Conservation (phyloP, 2,888 invertebrate species). For the Protonemura montana region DNA sequence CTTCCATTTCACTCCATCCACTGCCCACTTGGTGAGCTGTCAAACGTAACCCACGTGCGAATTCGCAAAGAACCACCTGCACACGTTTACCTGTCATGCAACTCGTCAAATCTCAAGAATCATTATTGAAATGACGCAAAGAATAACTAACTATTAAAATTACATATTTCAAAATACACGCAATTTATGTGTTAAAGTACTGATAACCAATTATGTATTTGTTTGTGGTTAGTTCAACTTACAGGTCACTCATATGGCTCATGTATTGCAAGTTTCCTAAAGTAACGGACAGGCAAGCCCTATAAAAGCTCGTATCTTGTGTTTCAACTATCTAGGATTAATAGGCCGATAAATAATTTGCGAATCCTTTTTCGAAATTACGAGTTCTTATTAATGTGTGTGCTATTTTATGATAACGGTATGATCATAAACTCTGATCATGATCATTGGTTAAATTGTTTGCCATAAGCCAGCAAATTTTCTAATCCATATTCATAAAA, state of each 20-base stretch:
- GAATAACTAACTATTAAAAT: background rate
- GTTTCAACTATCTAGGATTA: slow-evolving; percentile 1
- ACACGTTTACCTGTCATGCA: background rate
- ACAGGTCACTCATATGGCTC: background rate
- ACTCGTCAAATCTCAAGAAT: background rate
- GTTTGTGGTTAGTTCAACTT: background rate
- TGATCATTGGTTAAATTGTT: background rate
- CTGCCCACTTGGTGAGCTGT: background rate
- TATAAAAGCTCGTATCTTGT: too few species aligned
- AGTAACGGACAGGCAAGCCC: too few species aligned
- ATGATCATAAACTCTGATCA: background rate
- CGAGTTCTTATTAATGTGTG: background rate
- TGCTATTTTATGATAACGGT: background rate
- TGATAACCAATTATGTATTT: background rate
- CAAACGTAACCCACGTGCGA: background rate
- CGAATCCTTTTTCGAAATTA: background rate
- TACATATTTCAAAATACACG: background rate
- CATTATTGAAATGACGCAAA: background rate
- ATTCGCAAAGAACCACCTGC: background rate
- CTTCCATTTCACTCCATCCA: background rate
- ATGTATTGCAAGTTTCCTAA: background rate
- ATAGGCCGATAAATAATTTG: background rate
- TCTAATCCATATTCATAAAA: background rate
- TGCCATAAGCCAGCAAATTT: background rate
- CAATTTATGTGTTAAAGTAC: background rate